Base-by-base conservation (phyloP, 2,113 vertebrate genomes). In the Tupaia chinensis region DNA sequence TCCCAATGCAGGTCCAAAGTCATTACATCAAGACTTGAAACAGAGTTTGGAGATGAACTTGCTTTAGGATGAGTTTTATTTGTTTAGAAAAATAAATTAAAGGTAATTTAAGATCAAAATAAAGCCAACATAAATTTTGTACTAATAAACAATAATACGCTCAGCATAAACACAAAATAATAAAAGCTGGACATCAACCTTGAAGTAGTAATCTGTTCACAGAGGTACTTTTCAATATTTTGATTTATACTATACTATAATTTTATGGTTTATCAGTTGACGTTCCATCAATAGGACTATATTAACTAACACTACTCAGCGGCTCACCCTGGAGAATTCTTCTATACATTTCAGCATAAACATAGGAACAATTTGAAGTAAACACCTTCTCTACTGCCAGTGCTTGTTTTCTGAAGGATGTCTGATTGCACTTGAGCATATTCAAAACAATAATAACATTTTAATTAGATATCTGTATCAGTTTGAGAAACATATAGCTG, bases 301-400 rank as follows among this genome's bases (percentile, higher is more conserved):
- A 13, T 34, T 87, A 97, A 95, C 66, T 95, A 70, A 34, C 63
- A 63, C 16, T 72, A 23, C 87, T 94, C 54, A 65, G 9, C 85
- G 32, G 19, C 77, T 76, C 73, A 69, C 58, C 22, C 0, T 53
- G 96, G 74, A 89, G 53, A 89, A 91, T 72, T 93, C 85, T n/a
- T 70, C 25, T 91, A 3, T 92, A 98, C 97, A 96, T 12, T 0
- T 73, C 96, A 95, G 73, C 60, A 77, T 32, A 94, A 94, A 87
- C 54, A 78, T 5, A 32, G 87, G 89, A 68, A 94, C 72, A 96
- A 78, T 82, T 54, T 89, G 72, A 69, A 97, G 84, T 58, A 91
- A 97, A 97, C 15, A 74, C n/a, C 69, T 91, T 79, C 4, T 70
- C 54, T 17, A 93, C 54, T 69, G 93, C 27, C 94, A 91, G 74